Evolutionary conservation across 2,888 invertebrate species (phyloP), one percentile per base, ranked within the genome.

Genomic region (Parnassius mnemosyne): DNA sequence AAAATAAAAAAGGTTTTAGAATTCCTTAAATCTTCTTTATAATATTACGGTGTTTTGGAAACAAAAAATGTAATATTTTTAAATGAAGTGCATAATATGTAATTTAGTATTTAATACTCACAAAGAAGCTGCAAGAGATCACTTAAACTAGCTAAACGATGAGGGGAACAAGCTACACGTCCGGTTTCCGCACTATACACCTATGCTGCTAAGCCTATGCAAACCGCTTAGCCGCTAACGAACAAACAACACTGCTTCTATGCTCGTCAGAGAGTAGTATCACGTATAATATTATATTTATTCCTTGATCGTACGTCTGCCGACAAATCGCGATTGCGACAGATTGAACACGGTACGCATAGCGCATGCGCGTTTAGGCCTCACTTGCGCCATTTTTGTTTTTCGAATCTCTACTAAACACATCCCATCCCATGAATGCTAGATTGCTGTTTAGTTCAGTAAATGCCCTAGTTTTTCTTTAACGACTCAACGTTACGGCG

Each of bases 301-400:
- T 34, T 34, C 34, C 34, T 34, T 34, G 34, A 7, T 66, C 69
- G 68, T 68, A 68, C 68, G 69, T 68, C 67, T 61, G 66, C 66
- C 66, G 67, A 67, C 69, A 69, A 69, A 69, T 65, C 65, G 63
- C 65, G 66, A 69, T 65, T 64, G 64, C 65, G 66, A 66, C 68
- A 69, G 71, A 72, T 75, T 76, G 77, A 74, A 69, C 75, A 74
- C 71, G 67, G 64, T 66, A 63, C 60, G 57, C 47, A 55, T 53
- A 43, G 66, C 74, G 77, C 77, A 76, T 72, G 77, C 77, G 78
- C 69, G 57, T 54, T 62, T 53, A 51, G 57, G 57, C 59, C 65
- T 60, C 65, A 3, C 13, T 16, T 46, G 11, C 55, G 52, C 54
- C 58, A 58, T 47, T 46, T 64, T 56, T 55, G 63, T 64, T 53